phyloP scores from a whole-genome alignment of 30 jellyfish, hydroid and myxozoan species.

The Cassiopea xamachana region DNA sequence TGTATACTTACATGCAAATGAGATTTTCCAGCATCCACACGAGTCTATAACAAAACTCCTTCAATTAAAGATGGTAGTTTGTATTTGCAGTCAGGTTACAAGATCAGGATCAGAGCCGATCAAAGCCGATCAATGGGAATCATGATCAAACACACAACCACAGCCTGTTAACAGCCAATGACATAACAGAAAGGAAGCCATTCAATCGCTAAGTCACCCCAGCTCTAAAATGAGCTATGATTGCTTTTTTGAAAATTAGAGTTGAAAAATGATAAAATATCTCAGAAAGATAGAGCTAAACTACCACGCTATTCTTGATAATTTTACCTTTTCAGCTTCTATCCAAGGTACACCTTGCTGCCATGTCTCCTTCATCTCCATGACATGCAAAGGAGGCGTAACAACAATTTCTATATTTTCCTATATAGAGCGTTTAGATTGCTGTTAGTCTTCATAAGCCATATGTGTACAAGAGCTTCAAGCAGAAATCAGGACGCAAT shows the following conservation, averaged over 20 bases:
- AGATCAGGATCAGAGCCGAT: background rate
- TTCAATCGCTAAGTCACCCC: no score
- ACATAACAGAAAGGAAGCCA: no score
- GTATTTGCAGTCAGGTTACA: background rate
- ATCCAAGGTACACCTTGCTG: slow-evolving; percentile 38
- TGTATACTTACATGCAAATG: background rate
- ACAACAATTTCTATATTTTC: slow-evolving; percentile 28
- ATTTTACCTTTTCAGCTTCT: slow-evolving; percentile 9
- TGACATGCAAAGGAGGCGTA: slow-evolving; percentile 24
- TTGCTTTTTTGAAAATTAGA: no score
- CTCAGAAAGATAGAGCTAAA: background rate
- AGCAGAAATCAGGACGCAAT: no score
- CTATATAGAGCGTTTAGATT: background rate
- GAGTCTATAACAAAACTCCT: background rate
- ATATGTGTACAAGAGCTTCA: no score
- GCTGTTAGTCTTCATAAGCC: background rate
- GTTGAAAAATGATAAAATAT: no score
- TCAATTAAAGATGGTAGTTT: background rate
- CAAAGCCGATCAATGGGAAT: background rate
- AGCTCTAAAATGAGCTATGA: no score
- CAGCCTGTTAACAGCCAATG: background rate
- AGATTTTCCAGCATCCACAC: background rate
- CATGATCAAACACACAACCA: background rate
- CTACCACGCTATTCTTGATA: background rate
- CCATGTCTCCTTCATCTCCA: slow-evolving; percentile 42